A percentile compares a stretch with the other conserved stretches of the same genome.
These are phyloP conservation scores for Ophion costatus DNA, from an alignment of 2,888 invertebrate species.

Conservation along the genomic window DNA sequence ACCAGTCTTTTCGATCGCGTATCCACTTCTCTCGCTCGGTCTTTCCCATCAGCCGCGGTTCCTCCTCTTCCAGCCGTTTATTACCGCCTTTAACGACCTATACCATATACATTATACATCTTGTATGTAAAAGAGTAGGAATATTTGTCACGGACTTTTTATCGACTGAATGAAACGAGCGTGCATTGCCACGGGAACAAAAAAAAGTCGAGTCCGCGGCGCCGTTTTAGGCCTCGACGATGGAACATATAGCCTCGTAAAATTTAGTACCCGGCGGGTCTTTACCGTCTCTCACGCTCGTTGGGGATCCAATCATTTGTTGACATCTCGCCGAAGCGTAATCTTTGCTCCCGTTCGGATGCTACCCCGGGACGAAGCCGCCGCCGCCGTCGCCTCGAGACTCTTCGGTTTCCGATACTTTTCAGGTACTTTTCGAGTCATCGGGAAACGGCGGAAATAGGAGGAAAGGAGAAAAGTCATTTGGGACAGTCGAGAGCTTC, in stretches of 20 bases:
- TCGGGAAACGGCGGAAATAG: not conserved
- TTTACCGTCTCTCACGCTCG: not conserved
- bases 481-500: too few relatives aligned
- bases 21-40: not conserved
- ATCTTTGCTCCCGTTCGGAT: not conserved
- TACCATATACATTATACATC: slow-evolving; percentile 25
- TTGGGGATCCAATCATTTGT: not conserved
- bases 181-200: not conserved
- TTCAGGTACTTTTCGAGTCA: not conserved
- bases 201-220: not conserved
- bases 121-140: not conserved
- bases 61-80: slow-evolving; percentile 27
- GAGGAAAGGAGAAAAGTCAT: too few relatives aligned
- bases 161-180: slow-evolving; percentile 9
- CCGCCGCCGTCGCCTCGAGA: not conserved
- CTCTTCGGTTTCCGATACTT: not conserved
- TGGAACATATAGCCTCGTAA: not conserved
- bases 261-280: not conserved
- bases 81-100: slow-evolving; percentile 20
- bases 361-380: not conserved
- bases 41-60: slow-evolving; percentile 5
- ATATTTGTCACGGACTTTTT: slow-evolving; percentile 6
- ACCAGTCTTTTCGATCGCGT: slow-evolving; percentile 27
- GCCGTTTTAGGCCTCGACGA: slow-evolving; percentile 6
- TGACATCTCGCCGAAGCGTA: not conserved